phyloP scores from a whole-genome alignment of 2,888 invertebrate species.

The Rotaria socialis region DNA sequence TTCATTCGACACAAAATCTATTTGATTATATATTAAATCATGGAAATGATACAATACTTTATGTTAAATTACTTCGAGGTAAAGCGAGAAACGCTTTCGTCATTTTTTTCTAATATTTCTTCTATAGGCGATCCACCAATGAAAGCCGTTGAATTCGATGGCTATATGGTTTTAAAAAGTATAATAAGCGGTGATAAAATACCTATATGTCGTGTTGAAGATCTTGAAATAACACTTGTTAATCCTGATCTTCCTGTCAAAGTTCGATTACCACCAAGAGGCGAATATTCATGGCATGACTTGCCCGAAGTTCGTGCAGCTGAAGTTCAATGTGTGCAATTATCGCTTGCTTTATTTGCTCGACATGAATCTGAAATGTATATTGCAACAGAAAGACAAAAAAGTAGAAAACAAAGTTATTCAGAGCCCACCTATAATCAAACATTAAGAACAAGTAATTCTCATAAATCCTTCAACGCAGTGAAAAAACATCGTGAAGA shows the following conservation, averaged over 20 bases:
- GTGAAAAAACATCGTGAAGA: neutral
- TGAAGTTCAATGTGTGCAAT: constrained; percentile 9
- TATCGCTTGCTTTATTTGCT: neutral
- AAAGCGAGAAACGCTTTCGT: neutral
- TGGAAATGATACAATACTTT: neutral
- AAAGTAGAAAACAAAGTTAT: no score
- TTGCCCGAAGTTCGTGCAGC: neutral
- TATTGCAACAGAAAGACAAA: neutral
- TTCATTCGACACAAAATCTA: constrained; percentile 12
- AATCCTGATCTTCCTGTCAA: neutral
- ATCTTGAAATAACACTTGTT: neutral
- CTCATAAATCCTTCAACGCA: neutral
- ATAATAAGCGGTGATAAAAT: neutral
- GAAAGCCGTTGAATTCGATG: neutral
- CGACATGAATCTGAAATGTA: constrained; percentile 23
- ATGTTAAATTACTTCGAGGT: neutral
- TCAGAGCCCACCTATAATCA: no score
- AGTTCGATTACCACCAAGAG: neutral
- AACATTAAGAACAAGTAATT: no score
- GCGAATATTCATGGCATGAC: neutral
- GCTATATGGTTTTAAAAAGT: neutral
- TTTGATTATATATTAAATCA: neutral
- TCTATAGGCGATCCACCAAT: neutral
- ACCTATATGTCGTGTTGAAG: neutral
- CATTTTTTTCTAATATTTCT: no score